Evolutionary conservation across 2,113 vertebrate genomes (phyloP), one percentile per base, ranked within the genome.

Genomic region (Erythrocebus patas): DNA sequence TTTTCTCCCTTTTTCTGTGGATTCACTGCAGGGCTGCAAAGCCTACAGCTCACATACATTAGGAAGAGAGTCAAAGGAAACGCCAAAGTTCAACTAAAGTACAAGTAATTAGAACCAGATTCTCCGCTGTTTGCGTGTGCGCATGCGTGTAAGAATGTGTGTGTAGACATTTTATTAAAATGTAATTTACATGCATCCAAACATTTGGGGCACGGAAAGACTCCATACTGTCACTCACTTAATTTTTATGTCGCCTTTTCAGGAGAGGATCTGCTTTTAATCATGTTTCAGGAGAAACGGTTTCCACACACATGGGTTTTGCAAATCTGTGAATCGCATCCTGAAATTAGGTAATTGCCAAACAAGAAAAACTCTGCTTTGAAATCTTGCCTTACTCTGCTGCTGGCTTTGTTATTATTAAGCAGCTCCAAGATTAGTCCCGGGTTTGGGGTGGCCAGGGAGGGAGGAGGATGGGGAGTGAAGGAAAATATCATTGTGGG

Each of bases 71-170:
- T 99, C 99, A 99, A 99, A 99, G 99, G 99, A 99, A 99, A 99
- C 98, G 98, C 98, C 98, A 99, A 99, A 99, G 99, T 99, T 99
- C 99, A 99, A 98, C 98, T 98, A 99, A 98, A 99, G 99, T 99
- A 98, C 99, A 99, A 98, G 98, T 99, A 99, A 99, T 99, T 99
- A 99, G 99, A 99, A 99, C 98, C 99, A 99, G 99, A 99, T 99
- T 99, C 97, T 97, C 93, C n/a, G 85, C 98, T 76, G 97, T 96
- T 91, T 9, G 20, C 22, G 5, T 48, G 57, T 48, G 95, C 96
- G 95, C 89, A 89, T 86, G 97, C 97, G 98, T 96, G 97, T 91
- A 43, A 8, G 82, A 8, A n/a, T 1, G 35, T 48, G 89, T 89
- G 98, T 98, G 98, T 92, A 75, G 97, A 97, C 98, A 92, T 98